A percentile compares a stretch with the other conserved stretches of the same genome.
These are phyloP conservation scores for Calosoma granatense DNA, from an alignment of 1,140 invertebrate species.

Conservation along the genomic window DNA sequence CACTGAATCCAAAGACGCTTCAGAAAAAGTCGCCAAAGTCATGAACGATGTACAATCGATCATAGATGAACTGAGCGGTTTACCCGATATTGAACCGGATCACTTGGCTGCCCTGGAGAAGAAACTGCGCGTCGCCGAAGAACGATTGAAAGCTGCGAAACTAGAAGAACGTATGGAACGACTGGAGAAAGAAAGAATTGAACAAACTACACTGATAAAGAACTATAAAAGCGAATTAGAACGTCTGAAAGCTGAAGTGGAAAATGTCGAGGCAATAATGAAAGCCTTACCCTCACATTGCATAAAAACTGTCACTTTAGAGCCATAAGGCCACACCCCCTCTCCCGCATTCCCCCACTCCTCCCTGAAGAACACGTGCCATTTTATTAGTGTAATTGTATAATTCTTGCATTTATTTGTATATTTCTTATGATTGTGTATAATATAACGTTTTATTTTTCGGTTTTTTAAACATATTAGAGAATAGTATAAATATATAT, in stretches of 20 bases:
- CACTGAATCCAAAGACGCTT: conserved; percentile 64
- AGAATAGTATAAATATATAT: too few relatives aligned
- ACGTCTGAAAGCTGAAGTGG: conserved; percentile 64
- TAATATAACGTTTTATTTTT: too few relatives aligned
- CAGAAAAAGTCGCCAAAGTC: conserved; percentile 70
- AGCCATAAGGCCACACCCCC: conserved; percentile 44
- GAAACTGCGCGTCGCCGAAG: conserved; percentile 62
- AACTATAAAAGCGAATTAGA: conserved; percentile 72
- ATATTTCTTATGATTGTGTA: too few relatives aligned
- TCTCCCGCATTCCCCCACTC: too few relatives aligned
- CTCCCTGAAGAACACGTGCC: too few relatives aligned
- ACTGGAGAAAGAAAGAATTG: conserved; percentile 58
- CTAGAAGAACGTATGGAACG: conserved; percentile 64
- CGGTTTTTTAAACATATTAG: too few relatives aligned
- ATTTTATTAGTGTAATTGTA: not conserved
- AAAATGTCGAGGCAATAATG: conserved; percentile 77
- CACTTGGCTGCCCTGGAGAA: conserved; percentile 62
- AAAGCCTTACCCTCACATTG: conserved; percentile 74
- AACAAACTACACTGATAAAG: conserved; percentile 68
- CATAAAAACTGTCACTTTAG: conserved; percentile 57
- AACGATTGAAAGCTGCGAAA: conserved; percentile 59
- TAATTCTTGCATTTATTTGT: too few relatives aligned
- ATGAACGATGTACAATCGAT: conserved; percentile 70
- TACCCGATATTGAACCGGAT: conserved; percentile 61
- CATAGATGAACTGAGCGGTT: conserved; percentile 63